Base-by-base conservation (phyloP, 2,888 invertebrate species). In the Ischnus inquisitorius region DNA sequence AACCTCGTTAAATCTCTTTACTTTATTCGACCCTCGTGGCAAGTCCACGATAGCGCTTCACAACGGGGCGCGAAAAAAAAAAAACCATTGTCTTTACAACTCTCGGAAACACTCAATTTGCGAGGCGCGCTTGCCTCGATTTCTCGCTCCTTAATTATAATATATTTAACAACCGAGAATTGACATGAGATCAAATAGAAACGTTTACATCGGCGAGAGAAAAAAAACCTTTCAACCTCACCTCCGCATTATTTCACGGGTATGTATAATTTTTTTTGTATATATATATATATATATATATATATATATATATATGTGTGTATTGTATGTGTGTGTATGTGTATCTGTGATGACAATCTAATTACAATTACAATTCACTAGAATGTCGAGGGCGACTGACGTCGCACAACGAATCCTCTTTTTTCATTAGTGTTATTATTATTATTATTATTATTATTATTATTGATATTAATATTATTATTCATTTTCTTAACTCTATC, bases 121-220 rank as follows among this genome's bases (percentile, higher is more conserved):
- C 48, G 69, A 79, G 67, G 62, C 72, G 62, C 43, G 34, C 57
- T 62, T 28, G 41, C 34, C 67, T 39, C 51, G 25, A 28, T 54
- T 41, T 39, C 62, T 51, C 54, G 34, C 41, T 43, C 19, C 39
- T 71, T 79, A 77, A 48, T 65, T 60, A 51, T 77, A 83, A 25
- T 51, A 65, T 68, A 79, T 79, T 60, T 83, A 79, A 79, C 83
- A 83, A 83, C 79, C 79, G 83, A 79, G 83, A 83, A 83, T 83
- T 83, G 83, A 83, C 83, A 77, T 83, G 83, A 83, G 83, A 83
- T 83, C 83, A 79, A 83, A 83, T 83, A 76, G 79, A 79, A 83
- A 83, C 67, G 57, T 68, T 72, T 72, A 57, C 57, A 57, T 57
- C 28, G 57, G 79, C 83, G 76, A 51, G 60, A 41, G 71, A 43